phyloP scores from a whole-genome alignment of 2,888 invertebrate species.

The Lasioglossum malachurum region DNA sequence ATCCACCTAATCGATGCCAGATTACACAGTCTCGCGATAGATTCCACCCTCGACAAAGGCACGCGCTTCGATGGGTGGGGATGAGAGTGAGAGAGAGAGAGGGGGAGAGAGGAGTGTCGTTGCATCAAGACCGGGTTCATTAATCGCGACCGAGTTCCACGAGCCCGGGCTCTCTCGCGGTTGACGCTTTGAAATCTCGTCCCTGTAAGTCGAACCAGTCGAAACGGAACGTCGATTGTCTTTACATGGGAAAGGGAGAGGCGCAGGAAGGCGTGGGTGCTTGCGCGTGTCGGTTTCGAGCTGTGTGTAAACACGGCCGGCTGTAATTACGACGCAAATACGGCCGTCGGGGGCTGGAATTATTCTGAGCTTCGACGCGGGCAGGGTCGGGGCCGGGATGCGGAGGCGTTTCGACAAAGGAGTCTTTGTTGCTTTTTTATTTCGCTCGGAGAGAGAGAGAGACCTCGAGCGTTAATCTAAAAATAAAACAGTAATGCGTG shows the following conservation, averaged over 20 bases:
- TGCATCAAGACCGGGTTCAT: constrained; percentile 42
- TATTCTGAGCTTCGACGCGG: constrained; percentile 15
- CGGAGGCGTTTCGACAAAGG: not conserved
- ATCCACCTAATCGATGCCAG: constrained; percentile 44
- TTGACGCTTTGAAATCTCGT: constrained; percentile 50
- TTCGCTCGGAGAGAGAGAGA: not conserved
- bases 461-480: not conserved
- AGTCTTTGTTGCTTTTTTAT: constrained; percentile 6
- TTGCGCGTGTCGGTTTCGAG: constrained; percentile 3
- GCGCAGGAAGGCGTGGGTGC: not conserved
- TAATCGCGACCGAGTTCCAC: constrained; percentile 40
- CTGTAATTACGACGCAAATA: constrained; percentile 36
- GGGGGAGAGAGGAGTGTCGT: not conserved
- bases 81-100: not conserved
- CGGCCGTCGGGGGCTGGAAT: not conserved
- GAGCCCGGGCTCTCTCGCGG: constrained; percentile 9
- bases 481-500: not conserved
- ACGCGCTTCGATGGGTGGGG: not conserved
- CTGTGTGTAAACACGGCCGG: constrained; percentile 10
- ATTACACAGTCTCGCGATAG: constrained; percentile 20
- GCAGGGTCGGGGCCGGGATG: too few relatives aligned
- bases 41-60: constrained; percentile 31
- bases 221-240: constrained; percentile 33
- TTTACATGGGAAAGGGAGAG: not conserved
- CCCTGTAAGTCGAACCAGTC: constrained; percentile 19